phyloP scores from a whole-genome alignment of 2,113 vertebrate genomes.

The Corythoichthys intestinalis region DNA sequence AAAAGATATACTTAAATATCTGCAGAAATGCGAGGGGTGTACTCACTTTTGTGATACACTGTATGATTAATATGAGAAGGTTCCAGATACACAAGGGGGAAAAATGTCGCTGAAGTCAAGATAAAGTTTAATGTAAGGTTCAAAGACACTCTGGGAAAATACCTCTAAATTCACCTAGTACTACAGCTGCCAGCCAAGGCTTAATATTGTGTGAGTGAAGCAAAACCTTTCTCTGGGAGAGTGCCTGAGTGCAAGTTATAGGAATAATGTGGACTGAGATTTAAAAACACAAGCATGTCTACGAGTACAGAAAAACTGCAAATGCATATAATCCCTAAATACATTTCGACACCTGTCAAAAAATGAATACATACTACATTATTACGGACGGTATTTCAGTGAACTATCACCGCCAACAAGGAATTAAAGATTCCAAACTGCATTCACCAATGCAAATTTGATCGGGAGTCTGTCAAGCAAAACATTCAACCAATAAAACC shows the following conservation, averaged over 20 bases:
- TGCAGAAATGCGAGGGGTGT: too few species aligned
- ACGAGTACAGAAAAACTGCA: constrained; percentile 13
- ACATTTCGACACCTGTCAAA: background rate
- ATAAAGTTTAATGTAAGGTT: background rate
- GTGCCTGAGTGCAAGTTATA: background rate
- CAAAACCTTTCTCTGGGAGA: background rate
- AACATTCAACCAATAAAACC: too few species aligned
- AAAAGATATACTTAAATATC: too few species aligned
- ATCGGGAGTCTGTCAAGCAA: too few species aligned
- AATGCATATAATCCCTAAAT: background rate
- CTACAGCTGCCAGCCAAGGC: background rate
- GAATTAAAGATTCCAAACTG: too few species aligned
- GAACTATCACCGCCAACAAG: too few species aligned
- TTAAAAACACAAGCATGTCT: background rate
- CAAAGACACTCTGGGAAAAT: background rate
- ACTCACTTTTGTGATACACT: too few species aligned
- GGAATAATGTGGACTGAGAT: background rate
- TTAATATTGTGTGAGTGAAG: too few species aligned
- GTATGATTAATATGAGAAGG: background rate
- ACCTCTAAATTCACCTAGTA: background rate
- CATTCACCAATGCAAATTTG: too few species aligned
- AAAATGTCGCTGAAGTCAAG: background rate
- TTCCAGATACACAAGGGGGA: background rate
- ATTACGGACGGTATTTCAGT: too few species aligned
- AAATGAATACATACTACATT: too few species aligned